These are phyloP conservation scores for Tinea pellionella DNA, from an alignment of 2,888 invertebrate species.

Conservation along the genomic window DNA sequence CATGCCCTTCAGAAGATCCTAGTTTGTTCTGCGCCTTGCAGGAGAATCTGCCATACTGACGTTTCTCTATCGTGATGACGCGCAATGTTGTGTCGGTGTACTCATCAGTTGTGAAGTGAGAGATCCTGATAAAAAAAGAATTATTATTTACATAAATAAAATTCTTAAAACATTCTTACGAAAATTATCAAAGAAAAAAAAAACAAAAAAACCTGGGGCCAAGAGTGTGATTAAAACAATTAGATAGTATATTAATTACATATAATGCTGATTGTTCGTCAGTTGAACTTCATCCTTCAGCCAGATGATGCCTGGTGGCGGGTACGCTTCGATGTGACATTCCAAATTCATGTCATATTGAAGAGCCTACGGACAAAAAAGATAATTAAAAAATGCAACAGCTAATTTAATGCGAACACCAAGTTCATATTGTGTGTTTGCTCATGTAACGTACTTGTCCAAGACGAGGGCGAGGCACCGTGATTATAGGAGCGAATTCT, in stretches of 20 bases:
- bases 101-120: conserved; percentile 92
- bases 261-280: conserved; percentile 90
- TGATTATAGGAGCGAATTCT: conserved; percentile 89
- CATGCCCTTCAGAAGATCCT: conserved; percentile 81
- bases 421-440: no score
- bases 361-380: conserved; percentile 72
- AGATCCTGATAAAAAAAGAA: conserved; percentile 70
- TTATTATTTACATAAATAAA: not conserved
- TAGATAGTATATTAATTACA: no score
- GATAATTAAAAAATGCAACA: not conserved
- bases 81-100: conserved; percentile 91
- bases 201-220: no score
- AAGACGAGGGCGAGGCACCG: conserved; percentile 83
- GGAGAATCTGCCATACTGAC: conserved; percentile 86
- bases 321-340: conserved; percentile 95
- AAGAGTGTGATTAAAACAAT: no score
- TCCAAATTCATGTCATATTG: conserved; percentile 96
- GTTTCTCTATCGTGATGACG: conserved; percentile 90
- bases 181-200: not conserved
- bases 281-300: conserved; percentile 84
- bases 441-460: conserved; percentile 73
- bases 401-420: no score
- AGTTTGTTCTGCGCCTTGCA: conserved; percentile 92
- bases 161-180: not conserved
- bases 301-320: conserved; percentile 93